phyloP scores from a whole-genome alignment of 2,113 vertebrate species.

The Tamias sibiricus region DNA sequence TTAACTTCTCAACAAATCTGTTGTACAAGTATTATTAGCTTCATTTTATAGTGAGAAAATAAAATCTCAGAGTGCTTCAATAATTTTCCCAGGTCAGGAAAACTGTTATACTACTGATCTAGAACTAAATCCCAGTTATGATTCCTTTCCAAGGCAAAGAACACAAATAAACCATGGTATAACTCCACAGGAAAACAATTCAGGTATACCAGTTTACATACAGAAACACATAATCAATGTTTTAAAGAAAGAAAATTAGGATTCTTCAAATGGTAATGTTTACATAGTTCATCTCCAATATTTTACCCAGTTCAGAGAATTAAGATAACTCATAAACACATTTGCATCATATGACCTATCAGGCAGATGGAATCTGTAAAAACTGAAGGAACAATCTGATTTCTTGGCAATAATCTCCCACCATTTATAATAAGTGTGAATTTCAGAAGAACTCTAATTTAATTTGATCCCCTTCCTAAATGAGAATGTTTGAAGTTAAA shows the following conservation, averaged over 20 bases:
- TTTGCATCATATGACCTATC: not conserved
- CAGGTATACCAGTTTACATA: not conserved
- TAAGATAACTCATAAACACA: not conserved
- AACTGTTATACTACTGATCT: not conserved
- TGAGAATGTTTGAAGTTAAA: slow-evolving; percentile 3
- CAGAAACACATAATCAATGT: not conserved
- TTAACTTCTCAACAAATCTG: not conserved
- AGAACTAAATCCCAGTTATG: not conserved
- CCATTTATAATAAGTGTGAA: not conserved
- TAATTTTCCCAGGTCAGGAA: not conserved
- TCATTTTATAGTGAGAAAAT: not conserved
- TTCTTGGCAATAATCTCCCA: not conserved
- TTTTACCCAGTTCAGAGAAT: not conserved
- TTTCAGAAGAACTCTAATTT: not conserved
- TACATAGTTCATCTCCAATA: not conserved
- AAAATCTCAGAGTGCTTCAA: not conserved
- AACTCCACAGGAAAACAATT: not conserved
- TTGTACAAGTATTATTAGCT: not conserved
- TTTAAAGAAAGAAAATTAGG: not conserved
- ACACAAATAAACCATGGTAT: not conserved
- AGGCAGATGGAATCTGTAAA: not conserved
- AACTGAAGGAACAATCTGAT: not conserved
- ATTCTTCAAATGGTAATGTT: not conserved
- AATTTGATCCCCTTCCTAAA: not conserved
- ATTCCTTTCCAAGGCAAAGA: not conserved